A percentile compares a stretch with the other conserved stretches of the same genome.
phyloP scores from a whole-genome alignment of 1,140 invertebrate species.

The Ooceraea biroi region DNA sequence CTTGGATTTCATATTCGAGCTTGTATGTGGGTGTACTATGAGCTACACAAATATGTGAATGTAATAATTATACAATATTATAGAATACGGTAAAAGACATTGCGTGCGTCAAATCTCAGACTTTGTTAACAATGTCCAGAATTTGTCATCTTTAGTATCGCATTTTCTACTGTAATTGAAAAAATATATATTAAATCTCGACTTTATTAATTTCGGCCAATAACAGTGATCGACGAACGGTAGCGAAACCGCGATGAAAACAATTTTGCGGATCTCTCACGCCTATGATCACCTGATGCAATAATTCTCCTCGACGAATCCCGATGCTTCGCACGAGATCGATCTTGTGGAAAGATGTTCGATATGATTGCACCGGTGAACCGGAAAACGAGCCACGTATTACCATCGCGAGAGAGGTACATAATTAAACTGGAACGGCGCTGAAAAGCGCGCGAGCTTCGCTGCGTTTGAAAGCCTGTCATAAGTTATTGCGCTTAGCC shows the following conservation, averaged over 20 bases:
- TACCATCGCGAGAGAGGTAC: slow-evolving; percentile 45
- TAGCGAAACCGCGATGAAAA: slow-evolving; percentile 17
- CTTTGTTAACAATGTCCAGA: too few relatives aligned
- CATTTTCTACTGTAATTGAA: too few relatives aligned
- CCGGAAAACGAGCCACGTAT: slow-evolving; percentile 65
- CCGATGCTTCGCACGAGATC: slow-evolving; percentile 67
- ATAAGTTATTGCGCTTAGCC: slow-evolving; percentile 71
- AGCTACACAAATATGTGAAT: too few relatives aligned
- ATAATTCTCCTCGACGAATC: slow-evolving; percentile 55
- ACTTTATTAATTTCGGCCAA: slow-evolving; percentile 13
- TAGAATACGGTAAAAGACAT: not conserved
- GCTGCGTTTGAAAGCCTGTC: slow-evolving; percentile 57
- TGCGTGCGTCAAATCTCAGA: too few relatives aligned
- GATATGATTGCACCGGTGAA: slow-evolving; percentile 69
- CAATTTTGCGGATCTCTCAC: slow-evolving; percentile 26
- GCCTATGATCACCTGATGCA: not conserved
- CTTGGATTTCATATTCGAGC: not conserved
- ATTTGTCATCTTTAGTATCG: too few relatives aligned
- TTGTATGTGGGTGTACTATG: too few relatives aligned
- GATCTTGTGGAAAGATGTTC: slow-evolving; percentile 66
- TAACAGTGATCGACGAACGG: not conserved
- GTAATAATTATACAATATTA: too few relatives aligned
- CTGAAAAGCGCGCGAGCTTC: slow-evolving; percentile 55
- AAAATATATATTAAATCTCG: not conserved
- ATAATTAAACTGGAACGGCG: slow-evolving; percentile 74